phyloP scores from a whole-genome alignment of 2,888 invertebrate genomes.

The Meiosimyza platycephala region DNA sequence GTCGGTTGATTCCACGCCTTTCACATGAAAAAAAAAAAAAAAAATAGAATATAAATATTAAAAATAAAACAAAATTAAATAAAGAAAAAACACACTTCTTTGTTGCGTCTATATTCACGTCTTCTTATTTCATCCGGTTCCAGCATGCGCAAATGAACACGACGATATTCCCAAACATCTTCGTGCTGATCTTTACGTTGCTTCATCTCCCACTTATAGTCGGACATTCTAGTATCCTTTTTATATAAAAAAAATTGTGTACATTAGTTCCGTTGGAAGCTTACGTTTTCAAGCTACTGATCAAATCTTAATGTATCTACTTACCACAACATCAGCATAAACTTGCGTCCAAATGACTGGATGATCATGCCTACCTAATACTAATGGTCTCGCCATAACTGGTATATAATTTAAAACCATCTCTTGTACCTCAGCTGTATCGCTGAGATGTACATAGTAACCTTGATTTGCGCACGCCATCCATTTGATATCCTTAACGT shows the following conservation, averaged over 20 bases:
- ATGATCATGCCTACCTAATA: slow-evolving; percentile 83
- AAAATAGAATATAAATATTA: neutral
- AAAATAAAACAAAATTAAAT: neutral
- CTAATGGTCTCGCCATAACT: slow-evolving; percentile 95
- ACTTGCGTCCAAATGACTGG: slow-evolving; percentile 98
- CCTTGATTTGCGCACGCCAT: slow-evolving; percentile 99
- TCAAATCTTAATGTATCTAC: slow-evolving; percentile 51
- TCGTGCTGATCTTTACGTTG: slow-evolving; percentile 84
- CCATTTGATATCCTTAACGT: slow-evolving; percentile 93
- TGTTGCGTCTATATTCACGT: slow-evolving; percentile 60
- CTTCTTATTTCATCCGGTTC: slow-evolving; percentile 74
- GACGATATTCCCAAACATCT: slow-evolving; percentile 76
- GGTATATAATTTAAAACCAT: slow-evolving; percentile 96
- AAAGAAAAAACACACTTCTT: slow-evolving; percentile 50
- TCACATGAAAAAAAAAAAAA: slow-evolving; percentile 9
- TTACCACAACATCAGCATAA: slow-evolving; percentile 90
- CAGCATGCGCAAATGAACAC: slow-evolving; percentile 68
- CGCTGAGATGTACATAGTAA: slow-evolving; percentile 95
- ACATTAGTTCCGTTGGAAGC: neutral
- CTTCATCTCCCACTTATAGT: slow-evolving; percentile 88
- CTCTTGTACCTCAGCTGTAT: slow-evolving; percentile 96
- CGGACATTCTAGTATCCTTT: slow-evolving; percentile 89
- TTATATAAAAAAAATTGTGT: slow-evolving; percentile 15
- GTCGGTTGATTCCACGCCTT: slow-evolving; percentile 65
- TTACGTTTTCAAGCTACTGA: neutral